phyloP scores from a whole-genome alignment of 2,797 vertebrate species.

The Percopsis omiscomaycus region DNA sequence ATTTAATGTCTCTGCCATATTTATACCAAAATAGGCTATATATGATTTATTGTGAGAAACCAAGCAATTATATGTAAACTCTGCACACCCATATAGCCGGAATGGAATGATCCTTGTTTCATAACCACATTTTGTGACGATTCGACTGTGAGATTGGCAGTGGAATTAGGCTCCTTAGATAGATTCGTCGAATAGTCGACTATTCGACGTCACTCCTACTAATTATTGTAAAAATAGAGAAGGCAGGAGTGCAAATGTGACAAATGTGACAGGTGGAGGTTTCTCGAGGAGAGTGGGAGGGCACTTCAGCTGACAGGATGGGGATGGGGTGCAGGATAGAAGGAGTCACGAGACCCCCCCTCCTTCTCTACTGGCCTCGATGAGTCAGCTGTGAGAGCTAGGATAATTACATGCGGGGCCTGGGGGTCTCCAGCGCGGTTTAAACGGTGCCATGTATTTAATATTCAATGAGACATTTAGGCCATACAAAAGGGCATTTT shows the following conservation, averaged over 20 bases:
- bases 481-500: conserved; percentile 60
- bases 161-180: too few relatives aligned
- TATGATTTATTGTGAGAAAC: too few relatives aligned
- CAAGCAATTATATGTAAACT: too few relatives aligned
- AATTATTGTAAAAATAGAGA: background rate
- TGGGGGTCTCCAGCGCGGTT: conserved; percentile 53
- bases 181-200: too few relatives aligned
- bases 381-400: conserved; percentile 54
- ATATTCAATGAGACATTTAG: conserved; percentile 74
- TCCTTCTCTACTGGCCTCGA: conserved; percentile 32
- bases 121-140: too few relatives aligned
- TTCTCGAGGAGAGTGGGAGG: background rate
- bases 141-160: too few relatives aligned
- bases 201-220: background rate
- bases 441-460: conserved; percentile 54
- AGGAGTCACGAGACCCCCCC: background rate
- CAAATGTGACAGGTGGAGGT: conserved; percentile 5
- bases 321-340: conserved; percentile 3
- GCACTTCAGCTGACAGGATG: conserved; percentile 31
- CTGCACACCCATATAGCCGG: too few relatives aligned
- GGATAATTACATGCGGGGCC: conserved; percentile 58
- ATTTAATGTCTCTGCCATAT: too few relatives aligned
- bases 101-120: too few relatives aligned
- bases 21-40: too few relatives aligned
- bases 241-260: background rate